Evolutionary conservation across 2,113 vertebrate genomes (phyloP).

Genomic region (Okapia johnstoni): DNA sequence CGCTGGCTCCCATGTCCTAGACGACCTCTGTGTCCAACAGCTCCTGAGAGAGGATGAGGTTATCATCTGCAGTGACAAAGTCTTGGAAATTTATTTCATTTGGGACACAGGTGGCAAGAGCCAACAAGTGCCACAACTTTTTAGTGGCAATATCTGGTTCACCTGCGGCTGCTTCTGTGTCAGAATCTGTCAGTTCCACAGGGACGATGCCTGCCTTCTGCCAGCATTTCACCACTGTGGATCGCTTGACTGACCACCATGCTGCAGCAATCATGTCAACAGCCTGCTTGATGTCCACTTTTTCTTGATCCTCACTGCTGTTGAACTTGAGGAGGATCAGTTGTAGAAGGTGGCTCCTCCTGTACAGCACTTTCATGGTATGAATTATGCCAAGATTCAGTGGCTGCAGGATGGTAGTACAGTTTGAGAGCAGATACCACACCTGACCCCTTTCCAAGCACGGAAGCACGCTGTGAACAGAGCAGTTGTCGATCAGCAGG

Average conservation of each 20-base stretch:
- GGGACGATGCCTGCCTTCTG: constrained; percentile 2
- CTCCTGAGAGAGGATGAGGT: constrained; percentile 7
- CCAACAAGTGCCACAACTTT: constrained; percentile 29
- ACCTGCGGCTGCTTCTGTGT: not conserved
- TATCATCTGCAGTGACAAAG: constrained; percentile 18
- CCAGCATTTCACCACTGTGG: constrained; percentile 33
- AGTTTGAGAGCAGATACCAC: constrained; percentile 17
- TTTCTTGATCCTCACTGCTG: not conserved
- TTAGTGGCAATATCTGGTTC: not conserved
- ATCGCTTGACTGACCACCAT: not conserved
- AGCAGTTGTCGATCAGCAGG: not conserved
- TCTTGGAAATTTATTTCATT: constrained; percentile 29
- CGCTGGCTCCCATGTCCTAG: not conserved
- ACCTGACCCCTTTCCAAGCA: not conserved
- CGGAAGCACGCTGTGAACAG: not conserved
- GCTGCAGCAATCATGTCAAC: not conserved
- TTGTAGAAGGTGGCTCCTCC: constrained; percentile 12
- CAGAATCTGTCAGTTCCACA: not conserved
- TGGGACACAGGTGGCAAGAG: constrained; percentile 26
- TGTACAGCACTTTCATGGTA: not conserved
- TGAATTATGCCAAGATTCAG: constrained; percentile 37
- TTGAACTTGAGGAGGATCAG: not conserved
- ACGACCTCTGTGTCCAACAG: not conserved
- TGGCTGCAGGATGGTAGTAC: not conserved
- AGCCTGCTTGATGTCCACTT: constrained; percentile 1